Evolutionary conservation across 2,113 vertebrate genomes (phyloP).

Genomic region (Neomonachus schauinslandi): DNA sequence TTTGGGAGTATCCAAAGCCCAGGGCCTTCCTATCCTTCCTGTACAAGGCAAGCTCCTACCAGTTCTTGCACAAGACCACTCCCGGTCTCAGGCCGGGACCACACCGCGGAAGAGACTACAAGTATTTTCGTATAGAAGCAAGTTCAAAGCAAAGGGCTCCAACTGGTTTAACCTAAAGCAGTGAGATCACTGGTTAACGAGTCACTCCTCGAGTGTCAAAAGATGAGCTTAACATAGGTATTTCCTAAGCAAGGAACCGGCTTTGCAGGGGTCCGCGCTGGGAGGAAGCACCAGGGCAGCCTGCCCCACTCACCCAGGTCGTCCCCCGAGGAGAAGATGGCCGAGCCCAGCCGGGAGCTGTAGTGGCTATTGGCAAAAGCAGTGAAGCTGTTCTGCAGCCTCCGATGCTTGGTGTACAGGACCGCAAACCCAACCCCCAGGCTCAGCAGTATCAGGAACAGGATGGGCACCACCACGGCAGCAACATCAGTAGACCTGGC

Average conservation of each 20-base stretch:
- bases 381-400: constrained; percentile 96
- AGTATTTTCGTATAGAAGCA: neutral
- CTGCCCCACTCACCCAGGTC: constrained; percentile 90
- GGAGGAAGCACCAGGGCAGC: neutral
- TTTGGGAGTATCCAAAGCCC: neutral
- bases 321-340: constrained; percentile 97
- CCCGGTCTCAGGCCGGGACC: neutral
- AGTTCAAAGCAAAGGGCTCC: neutral
- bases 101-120: neutral
- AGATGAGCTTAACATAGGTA: neutral
- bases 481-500: constrained; percentile 90
- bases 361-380: constrained; percentile 99
- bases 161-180: neutral
- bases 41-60: neutral
- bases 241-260: neutral
- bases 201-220: neutral
- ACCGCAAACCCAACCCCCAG: constrained; percentile 90
- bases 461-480: constrained; percentile 94
- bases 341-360: constrained; percentile 96
- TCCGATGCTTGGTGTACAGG: constrained; percentile 93
- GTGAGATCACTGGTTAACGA: neutral
- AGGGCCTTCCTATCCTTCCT: neutral
- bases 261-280: neutral
- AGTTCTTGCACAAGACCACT: neutral
- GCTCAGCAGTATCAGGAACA: constrained; percentile 94